These are phyloP conservation scores for Cactoblastis cactorum DNA, from an alignment of 2,888 invertebrate genomes.

Conservation along the genomic window DNA sequence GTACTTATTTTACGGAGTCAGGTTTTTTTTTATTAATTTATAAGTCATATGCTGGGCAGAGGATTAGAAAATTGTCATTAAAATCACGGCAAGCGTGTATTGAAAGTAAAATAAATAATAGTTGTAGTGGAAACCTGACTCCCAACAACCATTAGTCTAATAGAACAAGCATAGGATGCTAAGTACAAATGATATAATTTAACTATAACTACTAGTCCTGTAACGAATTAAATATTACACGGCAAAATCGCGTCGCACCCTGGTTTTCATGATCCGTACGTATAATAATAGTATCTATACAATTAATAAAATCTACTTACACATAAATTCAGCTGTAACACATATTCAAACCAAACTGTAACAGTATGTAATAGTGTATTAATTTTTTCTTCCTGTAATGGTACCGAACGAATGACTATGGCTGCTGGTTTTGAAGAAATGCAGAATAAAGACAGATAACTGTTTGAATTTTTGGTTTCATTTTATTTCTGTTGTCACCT, in stretches of 20 bases:
- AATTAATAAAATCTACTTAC: conserved; percentile 63
- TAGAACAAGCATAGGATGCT: conserved; percentile 71
- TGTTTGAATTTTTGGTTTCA: conserved; percentile 73
- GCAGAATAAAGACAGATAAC: conserved; percentile 79
- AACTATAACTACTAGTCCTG: conserved; percentile 75
- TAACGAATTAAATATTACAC: conserved; percentile 52
- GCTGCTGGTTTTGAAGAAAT: conserved; percentile 73
- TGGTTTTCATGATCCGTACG: conserved; percentile 76
- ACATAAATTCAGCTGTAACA: conserved; percentile 76
- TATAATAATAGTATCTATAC: conserved; percentile 75
- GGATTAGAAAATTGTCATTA: background rate
- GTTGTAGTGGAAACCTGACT: conserved; percentile 55
- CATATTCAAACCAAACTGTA: conserved; percentile 79
- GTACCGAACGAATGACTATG: conserved; percentile 76
- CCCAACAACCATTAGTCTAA: conserved; percentile 72
- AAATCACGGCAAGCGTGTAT: background rate
- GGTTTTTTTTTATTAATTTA: conserved; percentile 40
- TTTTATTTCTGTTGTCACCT: conserved; percentile 26
- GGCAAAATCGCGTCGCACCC: conserved; percentile 71
- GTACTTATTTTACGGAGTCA: conserved; percentile 61
- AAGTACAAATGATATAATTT: conserved; percentile 76
- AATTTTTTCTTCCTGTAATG: conserved; percentile 77
- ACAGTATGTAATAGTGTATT: conserved; percentile 76
- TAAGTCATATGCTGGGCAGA: background rate
- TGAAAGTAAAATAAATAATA: background rate